These are phyloP conservation scores for Chaenodraco wilsoni DNA, from an alignment of 2,797 vertebrate species.

Conservation along the genomic window DNA sequence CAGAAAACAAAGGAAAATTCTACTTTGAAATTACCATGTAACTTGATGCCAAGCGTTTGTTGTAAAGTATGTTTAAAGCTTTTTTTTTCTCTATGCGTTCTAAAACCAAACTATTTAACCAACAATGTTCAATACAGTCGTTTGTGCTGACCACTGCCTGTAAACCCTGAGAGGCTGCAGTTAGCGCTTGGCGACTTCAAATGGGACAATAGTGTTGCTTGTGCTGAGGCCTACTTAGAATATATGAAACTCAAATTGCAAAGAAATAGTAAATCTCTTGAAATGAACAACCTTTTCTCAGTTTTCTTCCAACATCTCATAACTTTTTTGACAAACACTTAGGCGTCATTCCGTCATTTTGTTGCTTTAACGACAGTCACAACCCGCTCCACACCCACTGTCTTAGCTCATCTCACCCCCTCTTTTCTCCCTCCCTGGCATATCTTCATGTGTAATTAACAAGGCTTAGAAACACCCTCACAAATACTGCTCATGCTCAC, in stretches of 20 bases:
- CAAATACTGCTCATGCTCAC: slow-evolving; percentile 61
- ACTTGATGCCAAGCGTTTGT: slow-evolving; percentile 22
- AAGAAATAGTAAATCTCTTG: slow-evolving; percentile 17
- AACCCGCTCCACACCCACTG: slow-evolving; percentile 63
- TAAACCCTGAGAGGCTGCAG: slow-evolving; percentile 38
- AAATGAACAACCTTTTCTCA: slow-evolving; percentile 41
- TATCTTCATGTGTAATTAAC: slow-evolving; percentile 79
- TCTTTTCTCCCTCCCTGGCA: slow-evolving; percentile 62
- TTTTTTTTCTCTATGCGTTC: slow-evolving; percentile 19
- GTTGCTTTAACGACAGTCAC: slow-evolving; percentile 55
- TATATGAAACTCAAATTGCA: slow-evolving; percentile 32
- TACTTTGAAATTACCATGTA: slow-evolving; percentile 22
- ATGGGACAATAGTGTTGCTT: slow-evolving; percentile 47
- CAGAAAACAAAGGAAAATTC: slow-evolving; percentile 10
- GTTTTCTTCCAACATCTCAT: slow-evolving; percentile 38
- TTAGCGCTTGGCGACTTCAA: slow-evolving; percentile 41
- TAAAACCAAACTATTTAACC: slow-evolving; percentile 23
- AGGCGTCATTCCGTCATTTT: slow-evolving; percentile 29
- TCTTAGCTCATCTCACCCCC: slow-evolving; percentile 54
- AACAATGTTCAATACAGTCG: slow-evolving; percentile 21
- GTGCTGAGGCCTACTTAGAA: slow-evolving; percentile 35
- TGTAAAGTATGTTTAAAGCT: slow-evolving; percentile 1
- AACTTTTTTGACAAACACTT: slow-evolving; percentile 51
- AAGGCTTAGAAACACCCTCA: slow-evolving; percentile 75
- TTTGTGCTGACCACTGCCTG: slow-evolving; percentile 30